A percentile compares a stretch with the other conserved stretches of the same genome.
Evolutionary conservation across 2,113 vertebrate species (phyloP).

Genomic region (Tachuris rubrigastra): DNA sequence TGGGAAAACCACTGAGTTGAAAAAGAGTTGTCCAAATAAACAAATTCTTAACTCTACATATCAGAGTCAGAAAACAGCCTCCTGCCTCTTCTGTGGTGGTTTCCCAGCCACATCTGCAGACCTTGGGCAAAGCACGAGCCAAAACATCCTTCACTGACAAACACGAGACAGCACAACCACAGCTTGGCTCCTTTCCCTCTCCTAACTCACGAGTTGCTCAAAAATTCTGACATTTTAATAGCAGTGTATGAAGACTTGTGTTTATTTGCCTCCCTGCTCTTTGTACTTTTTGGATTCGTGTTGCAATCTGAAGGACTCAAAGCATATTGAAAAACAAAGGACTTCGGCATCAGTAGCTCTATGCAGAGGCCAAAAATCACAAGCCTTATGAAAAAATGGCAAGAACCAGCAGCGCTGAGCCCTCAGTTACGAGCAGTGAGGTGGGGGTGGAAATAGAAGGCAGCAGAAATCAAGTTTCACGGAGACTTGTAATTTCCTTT

Average conservation of each 20-base stretch:
- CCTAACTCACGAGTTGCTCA: neutral
- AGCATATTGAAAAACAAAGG: neutral
- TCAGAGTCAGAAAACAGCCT: neutral
- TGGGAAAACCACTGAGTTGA: neutral
- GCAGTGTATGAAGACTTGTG: neutral
- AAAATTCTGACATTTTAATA: neutral
- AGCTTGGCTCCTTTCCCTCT: neutral
- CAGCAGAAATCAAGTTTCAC: neutral
- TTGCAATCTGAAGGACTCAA: neutral
- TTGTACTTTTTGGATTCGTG: neutral
- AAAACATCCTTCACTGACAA: neutral
- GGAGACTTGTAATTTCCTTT: neutral
- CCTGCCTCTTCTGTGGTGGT: neutral
- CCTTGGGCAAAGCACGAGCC: neutral
- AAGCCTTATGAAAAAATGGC: neutral
- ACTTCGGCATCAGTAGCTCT: neutral
- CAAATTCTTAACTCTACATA: neutral
- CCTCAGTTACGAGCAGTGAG: neutral
- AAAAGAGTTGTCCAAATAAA: neutral
- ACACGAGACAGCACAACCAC: neutral
- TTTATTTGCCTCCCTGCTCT: neutral
- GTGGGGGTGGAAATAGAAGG: neutral
- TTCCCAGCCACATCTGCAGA: neutral
- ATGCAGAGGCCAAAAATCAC: neutral
- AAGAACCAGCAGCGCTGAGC: neutral